A percentile compares a stretch with the other conserved stretches of the same genome.
phyloP scores from a whole-genome alignment of 2,797 vertebrate genomes.

The Lutjanus campechanus region DNA sequence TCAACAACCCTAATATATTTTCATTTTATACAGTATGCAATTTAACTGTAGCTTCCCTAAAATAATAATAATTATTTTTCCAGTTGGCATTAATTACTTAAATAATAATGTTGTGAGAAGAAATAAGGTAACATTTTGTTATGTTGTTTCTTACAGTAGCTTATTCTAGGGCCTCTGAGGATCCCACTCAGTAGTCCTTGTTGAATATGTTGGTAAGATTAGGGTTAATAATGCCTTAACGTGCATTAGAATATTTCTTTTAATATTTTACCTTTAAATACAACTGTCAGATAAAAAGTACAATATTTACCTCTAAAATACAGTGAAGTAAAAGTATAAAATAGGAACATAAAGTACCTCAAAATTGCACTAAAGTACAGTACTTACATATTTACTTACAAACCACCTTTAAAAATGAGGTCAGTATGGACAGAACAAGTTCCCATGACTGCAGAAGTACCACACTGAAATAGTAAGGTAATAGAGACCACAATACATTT shows the following conservation, averaged over 20 bases:
- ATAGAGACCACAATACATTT: no score
- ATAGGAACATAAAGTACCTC: neutral
- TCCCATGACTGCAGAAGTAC: neutral
- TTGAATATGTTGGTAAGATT: no score
- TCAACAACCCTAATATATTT: no score
- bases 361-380: neutral
- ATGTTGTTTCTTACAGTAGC: no score
- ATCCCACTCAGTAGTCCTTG: no score
- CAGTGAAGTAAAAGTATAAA: neutral
- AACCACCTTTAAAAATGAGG: neutral
- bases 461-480: neutral
- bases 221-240: neutral
- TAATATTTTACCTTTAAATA: neutral
- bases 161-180: no score
- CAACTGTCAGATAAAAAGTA: neutral
- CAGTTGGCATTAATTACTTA: no score
- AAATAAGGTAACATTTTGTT: no score
- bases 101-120: no score
- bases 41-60: no score
- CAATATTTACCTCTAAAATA: neutral
- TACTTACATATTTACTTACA: neutral
- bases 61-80: no score
- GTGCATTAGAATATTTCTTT: neutral
- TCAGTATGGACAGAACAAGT: neutral
- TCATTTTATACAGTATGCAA: no score